Evolutionary conservation across 2,888 invertebrate genomes (phyloP), one percentile per base, ranked within the genome.

Genomic region (Hecatera dysodea): DNA sequence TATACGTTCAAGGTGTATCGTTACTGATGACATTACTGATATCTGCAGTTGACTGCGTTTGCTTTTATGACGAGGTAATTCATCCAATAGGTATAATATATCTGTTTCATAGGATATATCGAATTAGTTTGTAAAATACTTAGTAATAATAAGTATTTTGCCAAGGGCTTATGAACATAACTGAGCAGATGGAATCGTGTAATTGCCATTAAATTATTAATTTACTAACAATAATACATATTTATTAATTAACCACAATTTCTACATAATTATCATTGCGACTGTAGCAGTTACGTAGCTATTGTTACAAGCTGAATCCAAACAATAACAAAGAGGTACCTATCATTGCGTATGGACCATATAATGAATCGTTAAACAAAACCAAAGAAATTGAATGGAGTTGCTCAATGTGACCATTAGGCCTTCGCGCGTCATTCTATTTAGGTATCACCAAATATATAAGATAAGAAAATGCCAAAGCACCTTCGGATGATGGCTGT

Each of bases 51-150:
- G 95, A 96, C 85, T 91, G 92, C 82, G 74, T 93, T 56, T 94
- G 95, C 85, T 95, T 96, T 87, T 95, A 95, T 80, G 95, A 95
- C 76, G 95, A 94, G 93, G 95, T 95, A 90, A 78, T 56, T 64
- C 44, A 65, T 50, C 33, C 44, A 55, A 39, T 48, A n/a, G n/a
- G n/a, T n/a, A 50, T 42, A 50, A 33, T 75, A 36, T 5, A 17
- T 39, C 24, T n/a, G 22, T 48, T 70, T 24, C 11, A 77, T 27
- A 69, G 70, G 60, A 44, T 55, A 46, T 39, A 39, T 39, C 39
- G 24, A 39, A 48, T 66, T 66, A 48, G 8, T 27, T 33, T 22
- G 22, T 65, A 44, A 63, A 73, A 53, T 24, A n/a, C n/a, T n/a
- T n/a, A n/a, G n/a, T n/a, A 46, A 27, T 22, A 9, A n/a, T 24